phyloP scores from a whole-genome alignment of 2,113 vertebrate genomes.

The Dasyornis broadbenti region DNA sequence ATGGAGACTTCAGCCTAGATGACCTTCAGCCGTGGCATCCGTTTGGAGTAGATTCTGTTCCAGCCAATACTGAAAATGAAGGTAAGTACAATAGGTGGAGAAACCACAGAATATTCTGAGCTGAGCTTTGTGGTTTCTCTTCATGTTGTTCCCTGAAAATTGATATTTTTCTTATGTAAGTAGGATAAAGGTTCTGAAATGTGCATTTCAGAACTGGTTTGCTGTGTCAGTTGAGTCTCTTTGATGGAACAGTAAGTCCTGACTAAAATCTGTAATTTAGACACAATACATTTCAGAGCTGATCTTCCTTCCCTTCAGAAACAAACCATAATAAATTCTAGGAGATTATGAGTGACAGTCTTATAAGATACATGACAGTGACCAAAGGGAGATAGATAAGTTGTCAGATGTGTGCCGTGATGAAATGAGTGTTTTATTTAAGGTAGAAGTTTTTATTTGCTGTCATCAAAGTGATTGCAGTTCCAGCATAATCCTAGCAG shows the following conservation, averaged over 20 bases:
- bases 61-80: constrained; percentile 94
- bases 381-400: background rate
- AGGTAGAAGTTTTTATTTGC: background rate
- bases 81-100: constrained; percentile 67
- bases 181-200: background rate
- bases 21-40: constrained; percentile 91
- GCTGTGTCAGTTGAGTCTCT: background rate
- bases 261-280: background rate
- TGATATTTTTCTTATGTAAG: background rate
- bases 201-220: background rate
- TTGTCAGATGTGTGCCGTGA: background rate
- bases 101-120: background rate
- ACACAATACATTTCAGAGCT: background rate
- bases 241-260: background rate
- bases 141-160: background rate
- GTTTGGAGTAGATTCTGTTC: constrained; percentile 88
- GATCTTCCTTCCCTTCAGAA: background rate
- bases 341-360: background rate
- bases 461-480: background rate
- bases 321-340: background rate
- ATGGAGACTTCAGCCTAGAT: constrained; percentile 83
- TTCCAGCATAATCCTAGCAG: background rate
- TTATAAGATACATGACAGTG: background rate
- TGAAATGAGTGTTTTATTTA: background rate
- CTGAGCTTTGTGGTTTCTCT: background rate